Evolutionary conservation across 2,113 vertebrate species (phyloP).

Genomic region (Rhinogobius similis): DNA sequence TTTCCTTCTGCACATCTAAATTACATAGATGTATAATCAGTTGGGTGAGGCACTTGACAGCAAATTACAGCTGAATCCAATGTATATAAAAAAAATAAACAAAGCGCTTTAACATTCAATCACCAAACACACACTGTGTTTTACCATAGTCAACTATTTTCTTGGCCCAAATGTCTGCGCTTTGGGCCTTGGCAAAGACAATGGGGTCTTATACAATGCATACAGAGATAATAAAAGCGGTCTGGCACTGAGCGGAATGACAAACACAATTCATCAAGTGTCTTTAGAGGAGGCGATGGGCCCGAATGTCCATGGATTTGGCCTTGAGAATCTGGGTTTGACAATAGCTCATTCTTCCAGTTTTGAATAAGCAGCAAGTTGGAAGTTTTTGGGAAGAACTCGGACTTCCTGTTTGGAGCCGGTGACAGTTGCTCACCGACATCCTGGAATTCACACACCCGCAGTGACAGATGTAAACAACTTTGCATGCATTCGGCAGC

Average conservation of each 20-base stretch:
- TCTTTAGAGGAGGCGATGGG: background rate
- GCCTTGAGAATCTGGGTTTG: constrained; percentile 21
- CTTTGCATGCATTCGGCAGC: constrained; percentile 56
- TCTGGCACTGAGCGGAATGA: background rate
- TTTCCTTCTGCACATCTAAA: background rate
- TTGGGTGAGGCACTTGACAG: background rate
- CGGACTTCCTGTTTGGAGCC: constrained; percentile 55
- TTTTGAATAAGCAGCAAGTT: constrained; percentile 7
- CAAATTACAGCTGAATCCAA: background rate
- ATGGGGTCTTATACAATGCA: constrained; percentile 6
- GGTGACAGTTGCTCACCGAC: constrained; percentile 42
- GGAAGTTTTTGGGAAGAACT: constrained; percentile 38
- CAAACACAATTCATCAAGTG: background rate
- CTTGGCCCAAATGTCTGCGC: background rate
- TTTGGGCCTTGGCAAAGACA: constrained; percentile 4
- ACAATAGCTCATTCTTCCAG: constrained; percentile 24
- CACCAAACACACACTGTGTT: background rate
- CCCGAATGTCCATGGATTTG: background rate
- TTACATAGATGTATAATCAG: background rate
- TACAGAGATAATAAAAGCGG: constrained; percentile 7
- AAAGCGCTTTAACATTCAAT: background rate
- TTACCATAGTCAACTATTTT: background rate
- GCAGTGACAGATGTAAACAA: constrained; percentile 62
- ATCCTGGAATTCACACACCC: constrained; percentile 58
- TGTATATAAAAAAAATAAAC: background rate